Conservation (phyloP, 2,797 vertebrate genomes). For the Acanthiza pusilla region DNA sequence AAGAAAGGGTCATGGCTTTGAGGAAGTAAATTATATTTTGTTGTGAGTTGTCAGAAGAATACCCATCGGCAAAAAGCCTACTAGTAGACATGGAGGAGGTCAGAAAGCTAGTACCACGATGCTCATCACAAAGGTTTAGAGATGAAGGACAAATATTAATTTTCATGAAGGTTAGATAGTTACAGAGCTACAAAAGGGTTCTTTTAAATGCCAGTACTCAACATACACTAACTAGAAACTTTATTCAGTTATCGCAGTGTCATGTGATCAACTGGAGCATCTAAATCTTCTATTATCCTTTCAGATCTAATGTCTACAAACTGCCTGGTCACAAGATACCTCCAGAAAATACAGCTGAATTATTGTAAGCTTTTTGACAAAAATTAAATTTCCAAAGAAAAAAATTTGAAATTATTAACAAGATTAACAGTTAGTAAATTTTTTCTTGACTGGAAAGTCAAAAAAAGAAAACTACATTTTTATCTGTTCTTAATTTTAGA, state of each 20-base stretch:
- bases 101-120: not conserved
- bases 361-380: not conserved
- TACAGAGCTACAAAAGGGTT: not conserved
- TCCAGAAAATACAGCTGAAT: not conserved
- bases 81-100: not conserved
- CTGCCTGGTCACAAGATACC: not conserved
- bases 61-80: not conserved
- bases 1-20: slow-evolving; percentile 6
- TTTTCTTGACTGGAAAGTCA: not conserved
- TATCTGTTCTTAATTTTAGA: not conserved
- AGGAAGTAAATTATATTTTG: not conserved
- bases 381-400: not conserved
- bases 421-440: not conserved
- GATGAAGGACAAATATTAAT: not conserved
- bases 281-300: not conserved
- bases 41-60: slow-evolving; percentile 35
- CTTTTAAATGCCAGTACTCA: not conserved
- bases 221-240: not conserved
- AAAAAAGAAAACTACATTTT: not conserved
- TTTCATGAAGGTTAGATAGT: not conserved
- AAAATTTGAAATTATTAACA: not conserved
- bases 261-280: not conserved
- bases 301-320: not conserved
- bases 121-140: not conserved
- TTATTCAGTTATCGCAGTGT: not conserved